Conservation (phyloP, 2,113 vertebrate genomes). For the Boulengeromyrus knoepffleri region DNA sequence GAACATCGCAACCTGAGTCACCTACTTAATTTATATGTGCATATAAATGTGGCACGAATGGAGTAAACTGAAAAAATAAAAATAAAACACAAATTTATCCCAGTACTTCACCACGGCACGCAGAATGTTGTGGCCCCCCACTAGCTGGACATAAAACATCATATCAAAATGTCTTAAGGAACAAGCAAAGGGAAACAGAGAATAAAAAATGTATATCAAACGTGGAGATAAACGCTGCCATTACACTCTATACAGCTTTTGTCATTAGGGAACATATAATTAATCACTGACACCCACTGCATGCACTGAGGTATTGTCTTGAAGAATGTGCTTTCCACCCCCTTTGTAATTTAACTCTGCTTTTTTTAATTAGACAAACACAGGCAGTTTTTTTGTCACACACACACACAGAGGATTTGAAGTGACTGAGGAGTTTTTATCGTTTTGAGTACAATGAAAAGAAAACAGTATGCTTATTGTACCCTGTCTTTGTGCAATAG, state of each 20-base stretch:
- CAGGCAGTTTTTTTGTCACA: not conserved
- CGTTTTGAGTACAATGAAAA: not conserved
- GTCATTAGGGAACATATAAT: not conserved
- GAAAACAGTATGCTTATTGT: not conserved
- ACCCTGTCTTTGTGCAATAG: not conserved
- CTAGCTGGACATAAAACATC: not conserved
- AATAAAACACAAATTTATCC: constrained; percentile 12
- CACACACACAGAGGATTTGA: not conserved
- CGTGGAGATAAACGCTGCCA: not conserved
- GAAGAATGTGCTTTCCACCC: not conserved
- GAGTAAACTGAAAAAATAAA: constrained; percentile 5
- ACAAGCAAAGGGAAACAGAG: not conserved
- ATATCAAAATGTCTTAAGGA: not conserved
- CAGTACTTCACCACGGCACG: not conserved
- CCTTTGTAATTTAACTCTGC: constrained; percentile 4
- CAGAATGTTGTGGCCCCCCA: not conserved
- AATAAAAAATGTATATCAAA: not conserved
- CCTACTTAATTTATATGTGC: constrained; percentile 19
- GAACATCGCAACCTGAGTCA: not conserved
- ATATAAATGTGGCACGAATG: constrained; percentile 16
- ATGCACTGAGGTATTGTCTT: not conserved
- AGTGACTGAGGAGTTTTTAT: not conserved
- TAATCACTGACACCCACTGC: not conserved
- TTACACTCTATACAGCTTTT: not conserved
- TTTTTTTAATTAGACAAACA: constrained; percentile 4